A percentile compares a stretch with the other conserved stretches of the same genome.
Conservation (phyloP, 2,797 vertebrate genomes). For the Lutjanus argentimaculatus region DNA sequence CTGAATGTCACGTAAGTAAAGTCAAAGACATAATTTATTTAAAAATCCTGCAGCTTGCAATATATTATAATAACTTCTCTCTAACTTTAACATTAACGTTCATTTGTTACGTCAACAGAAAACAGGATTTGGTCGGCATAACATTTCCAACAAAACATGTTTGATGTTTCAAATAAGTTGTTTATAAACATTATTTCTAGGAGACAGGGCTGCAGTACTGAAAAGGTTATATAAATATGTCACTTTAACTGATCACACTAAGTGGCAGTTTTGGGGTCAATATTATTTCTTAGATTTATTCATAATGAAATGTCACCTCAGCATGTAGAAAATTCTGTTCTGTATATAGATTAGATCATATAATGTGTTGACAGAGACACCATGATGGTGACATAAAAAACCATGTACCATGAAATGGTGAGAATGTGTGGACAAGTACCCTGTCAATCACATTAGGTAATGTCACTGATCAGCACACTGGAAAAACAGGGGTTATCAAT, state of each 20-base stretch:
- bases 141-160: no score
- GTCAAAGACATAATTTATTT: constrained; percentile 7
- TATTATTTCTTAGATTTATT: background rate
- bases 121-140: no score
- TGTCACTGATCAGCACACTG: background rate
- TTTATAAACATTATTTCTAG: no score
- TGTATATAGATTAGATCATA: background rate
- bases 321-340: background rate
- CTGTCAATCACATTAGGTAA: background rate
- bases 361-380: background rate
- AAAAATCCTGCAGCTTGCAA: background rate
- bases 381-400: background rate
- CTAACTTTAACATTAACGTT: no score
- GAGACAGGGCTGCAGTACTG: no score
- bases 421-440: constrained; percentile 1
- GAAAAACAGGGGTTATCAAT: background rate
- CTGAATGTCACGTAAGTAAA: constrained; percentile 18
- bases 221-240: no score
- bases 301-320: no score
- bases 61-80: background rate
- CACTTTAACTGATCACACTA: background rate
- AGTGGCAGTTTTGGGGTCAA: background rate
- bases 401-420: background rate
- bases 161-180: no score
- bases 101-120: no score